Conservation (phyloP, 2,797 vertebrate genomes). For the Falco berigora region DNA sequence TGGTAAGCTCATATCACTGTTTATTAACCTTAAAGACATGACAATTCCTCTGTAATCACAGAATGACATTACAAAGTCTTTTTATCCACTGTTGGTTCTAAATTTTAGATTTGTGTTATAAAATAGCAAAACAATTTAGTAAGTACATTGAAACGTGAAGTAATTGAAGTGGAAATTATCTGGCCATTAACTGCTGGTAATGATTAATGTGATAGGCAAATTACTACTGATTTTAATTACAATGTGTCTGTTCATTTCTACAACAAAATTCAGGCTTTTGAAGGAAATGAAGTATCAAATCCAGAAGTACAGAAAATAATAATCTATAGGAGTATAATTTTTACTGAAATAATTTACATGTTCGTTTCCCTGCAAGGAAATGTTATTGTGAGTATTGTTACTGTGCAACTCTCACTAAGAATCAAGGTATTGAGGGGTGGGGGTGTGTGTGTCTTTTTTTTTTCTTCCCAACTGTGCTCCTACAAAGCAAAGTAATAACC, state of each 20-base stretch:
- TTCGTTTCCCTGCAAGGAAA: neutral
- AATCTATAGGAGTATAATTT: neutral
- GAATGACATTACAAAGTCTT: neutral
- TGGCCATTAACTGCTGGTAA: neutral
- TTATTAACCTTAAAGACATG: conserved; percentile 7
- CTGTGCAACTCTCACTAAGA: neutral
- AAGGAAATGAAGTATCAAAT: neutral
- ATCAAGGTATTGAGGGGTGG: neutral
- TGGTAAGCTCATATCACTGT: neutral
- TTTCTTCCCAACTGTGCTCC: neutral
- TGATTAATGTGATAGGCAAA: neutral
- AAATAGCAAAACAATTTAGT: neutral
- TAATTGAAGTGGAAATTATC: neutral
- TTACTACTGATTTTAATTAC: neutral
- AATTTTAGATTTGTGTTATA: neutral
- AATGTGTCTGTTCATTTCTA: neutral
- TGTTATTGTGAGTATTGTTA: neutral
- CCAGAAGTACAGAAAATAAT: neutral
- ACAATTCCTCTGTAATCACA: neutral
- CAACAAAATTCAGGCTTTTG: neutral
- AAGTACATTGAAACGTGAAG: neutral
- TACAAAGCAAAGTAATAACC: neutral
- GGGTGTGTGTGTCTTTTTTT: neutral
- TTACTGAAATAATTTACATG: neutral
- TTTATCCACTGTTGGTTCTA: neutral